phyloP scores from a whole-genome alignment of 2,797 vertebrate species.

The Poeciliopsis infans region DNA sequence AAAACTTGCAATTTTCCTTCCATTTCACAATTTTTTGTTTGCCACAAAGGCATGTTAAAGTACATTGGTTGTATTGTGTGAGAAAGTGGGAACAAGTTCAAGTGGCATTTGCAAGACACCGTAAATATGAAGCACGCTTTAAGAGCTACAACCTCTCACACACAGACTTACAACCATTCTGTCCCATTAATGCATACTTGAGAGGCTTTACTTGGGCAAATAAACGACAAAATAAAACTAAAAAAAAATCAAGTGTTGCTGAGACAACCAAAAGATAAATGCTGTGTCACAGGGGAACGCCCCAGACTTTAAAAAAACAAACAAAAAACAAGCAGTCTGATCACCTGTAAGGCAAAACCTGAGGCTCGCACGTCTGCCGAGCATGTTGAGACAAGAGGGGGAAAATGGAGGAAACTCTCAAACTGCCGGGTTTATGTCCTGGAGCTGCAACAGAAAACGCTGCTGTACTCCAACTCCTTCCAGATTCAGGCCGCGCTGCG shows the following conservation, averaged over 20 bases:
- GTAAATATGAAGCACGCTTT: conserved; percentile 1
- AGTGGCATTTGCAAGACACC: not conserved
- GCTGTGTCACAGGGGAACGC: conserved; percentile 7
- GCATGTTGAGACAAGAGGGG: conserved; percentile 66
- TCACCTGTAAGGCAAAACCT: conserved; percentile 64
- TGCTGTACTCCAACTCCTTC: conserved; percentile 9
- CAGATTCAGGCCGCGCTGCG: conserved; percentile 13
- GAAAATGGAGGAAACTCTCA: conserved; percentile 32
- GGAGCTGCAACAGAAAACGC: conserved; percentile 8
- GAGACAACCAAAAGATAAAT: conserved; percentile 13
- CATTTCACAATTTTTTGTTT: not conserved
- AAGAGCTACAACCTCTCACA: conserved; percentile 11
- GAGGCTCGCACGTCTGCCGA: conserved; percentile 36
- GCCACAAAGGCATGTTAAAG: not conserved
- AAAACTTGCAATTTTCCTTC: not conserved
- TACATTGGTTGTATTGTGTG: not conserved
- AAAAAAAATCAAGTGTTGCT: not conserved
- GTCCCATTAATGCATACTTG: not conserved
- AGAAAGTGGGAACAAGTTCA: not conserved
- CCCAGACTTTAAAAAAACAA: conserved; percentile 1
- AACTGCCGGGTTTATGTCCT: conserved; percentile 21
- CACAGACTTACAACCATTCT: conserved; percentile 8
- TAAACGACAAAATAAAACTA: not conserved
- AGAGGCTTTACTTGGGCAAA: conserved; percentile 12
- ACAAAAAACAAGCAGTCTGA: conserved; percentile 35